Evolutionary conservation across 2,888 invertebrate genomes (phyloP).

Genomic region (Drosophila peninsularis): DNA sequence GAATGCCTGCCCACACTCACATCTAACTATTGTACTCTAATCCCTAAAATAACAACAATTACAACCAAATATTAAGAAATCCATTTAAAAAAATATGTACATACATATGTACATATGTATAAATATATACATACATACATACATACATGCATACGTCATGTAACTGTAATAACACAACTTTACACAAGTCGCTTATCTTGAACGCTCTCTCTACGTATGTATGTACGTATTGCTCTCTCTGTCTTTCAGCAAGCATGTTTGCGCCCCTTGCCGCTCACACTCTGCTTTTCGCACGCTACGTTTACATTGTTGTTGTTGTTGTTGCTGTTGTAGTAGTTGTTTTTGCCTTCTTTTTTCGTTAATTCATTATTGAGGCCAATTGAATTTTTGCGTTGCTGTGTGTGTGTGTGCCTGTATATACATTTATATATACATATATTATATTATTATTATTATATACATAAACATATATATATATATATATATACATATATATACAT

Average conservation of each 20-base stretch:
- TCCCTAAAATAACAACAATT: constrained; percentile 20
- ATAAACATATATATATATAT: constrained; percentile 1
- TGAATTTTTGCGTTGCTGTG: constrained; percentile 66
- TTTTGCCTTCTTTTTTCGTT: constrained; percentile 67
- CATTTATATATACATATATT: constrained; percentile 6
- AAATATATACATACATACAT: neutral
- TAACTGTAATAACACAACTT: constrained; percentile 51
- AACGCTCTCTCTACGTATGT: constrained; percentile 11
- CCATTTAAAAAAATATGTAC: constrained; percentile 5
- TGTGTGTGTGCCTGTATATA: constrained; percentile 11
- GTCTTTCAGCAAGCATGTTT: constrained; percentile 29
- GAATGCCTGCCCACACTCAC: neutral
- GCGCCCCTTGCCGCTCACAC: constrained; percentile 13
- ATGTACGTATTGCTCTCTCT: constrained; percentile 15
- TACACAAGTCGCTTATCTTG: constrained; percentile 56
- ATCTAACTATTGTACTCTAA: too few species aligned
- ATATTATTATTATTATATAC: too few species aligned
- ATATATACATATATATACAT: constrained; percentile 2
- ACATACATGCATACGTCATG: constrained; percentile 13
- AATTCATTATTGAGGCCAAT: constrained; percentile 78
- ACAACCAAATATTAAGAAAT: constrained; percentile 55
- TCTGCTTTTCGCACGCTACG: constrained; percentile 71
- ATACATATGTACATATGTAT: too few species aligned
- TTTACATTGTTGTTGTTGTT: constrained; percentile 28
- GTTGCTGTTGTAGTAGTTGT: constrained; percentile 24